Percentiles rank a stretch among this genome's conserved stretches.
Evolutionary conservation across 2,113 vertebrate species (phyloP).

Genomic region (zebrafish (Danio rerio)): DNA sequence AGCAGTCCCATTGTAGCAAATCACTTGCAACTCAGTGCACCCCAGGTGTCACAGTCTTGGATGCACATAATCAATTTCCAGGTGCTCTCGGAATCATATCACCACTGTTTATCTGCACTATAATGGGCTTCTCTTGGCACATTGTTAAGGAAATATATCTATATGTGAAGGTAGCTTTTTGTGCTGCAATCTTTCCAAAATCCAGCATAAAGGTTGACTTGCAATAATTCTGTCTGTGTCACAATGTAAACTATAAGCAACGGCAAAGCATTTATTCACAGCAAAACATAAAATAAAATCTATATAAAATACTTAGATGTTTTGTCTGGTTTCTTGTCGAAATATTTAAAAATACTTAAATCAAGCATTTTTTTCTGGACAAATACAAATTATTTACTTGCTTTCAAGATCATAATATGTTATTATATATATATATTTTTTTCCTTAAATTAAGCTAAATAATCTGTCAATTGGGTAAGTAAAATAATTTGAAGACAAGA

Average conservation of each 20-base stretch:
- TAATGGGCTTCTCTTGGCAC: conserved; percentile 56
- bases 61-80: neutral
- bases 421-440: too few relatives aligned
- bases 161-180: conserved; percentile 30
- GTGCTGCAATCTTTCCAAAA: conserved; percentile 15
- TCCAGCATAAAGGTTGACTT: conserved; percentile 13
- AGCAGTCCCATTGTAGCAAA: conserved; percentile 49
- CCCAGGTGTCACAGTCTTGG: conserved; percentile 46
- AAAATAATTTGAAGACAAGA: too few relatives aligned
- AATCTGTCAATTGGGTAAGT: too few relatives aligned
- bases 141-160: conserved; percentile 56
- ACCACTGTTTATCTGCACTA: conserved; percentile 59
- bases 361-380: too few relatives aligned
- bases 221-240: conserved; percentile 9
- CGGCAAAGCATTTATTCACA: neutral
- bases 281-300: too few relatives aligned
- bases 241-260: conserved; percentile 3
- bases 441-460: too few relatives aligned
- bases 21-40: conserved; percentile 61
- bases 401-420: too few relatives aligned
- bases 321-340: too few relatives aligned
- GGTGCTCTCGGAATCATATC: neutral
- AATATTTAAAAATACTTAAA: too few relatives aligned
- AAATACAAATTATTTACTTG: too few relatives aligned
- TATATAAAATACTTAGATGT: too few relatives aligned